These are phyloP conservation scores for Troglohyphantes excavatus DNA, from an alignment of 2,888 invertebrate species.

Conservation along the genomic window DNA sequence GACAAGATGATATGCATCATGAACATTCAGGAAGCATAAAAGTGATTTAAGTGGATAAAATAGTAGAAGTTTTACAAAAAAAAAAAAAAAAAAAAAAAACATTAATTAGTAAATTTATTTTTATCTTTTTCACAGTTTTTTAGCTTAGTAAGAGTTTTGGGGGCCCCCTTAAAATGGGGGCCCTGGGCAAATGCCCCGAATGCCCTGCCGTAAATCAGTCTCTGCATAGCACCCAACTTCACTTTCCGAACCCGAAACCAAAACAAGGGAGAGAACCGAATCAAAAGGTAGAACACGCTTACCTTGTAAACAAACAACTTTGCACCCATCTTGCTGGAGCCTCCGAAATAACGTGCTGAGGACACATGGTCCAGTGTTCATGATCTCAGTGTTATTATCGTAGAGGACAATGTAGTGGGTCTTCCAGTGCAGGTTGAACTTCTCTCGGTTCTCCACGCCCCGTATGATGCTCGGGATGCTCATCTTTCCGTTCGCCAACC, in stretches of 20 bases:
- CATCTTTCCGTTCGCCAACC: conserved; percentile 94
- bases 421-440: conserved; percentile 86
- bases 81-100: too few relatives aligned
- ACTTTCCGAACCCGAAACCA: neutral
- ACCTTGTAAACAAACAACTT: conserved; percentile 92
- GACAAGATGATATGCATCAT: too few relatives aligned
- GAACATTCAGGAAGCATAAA: too few relatives aligned
- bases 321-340: conserved; percentile 92
- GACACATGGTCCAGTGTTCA: conserved; percentile 79
- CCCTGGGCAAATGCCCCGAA: too few relatives aligned
- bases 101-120: too few relatives aligned
- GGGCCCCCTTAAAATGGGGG: too few relatives aligned
- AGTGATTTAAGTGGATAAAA: too few relatives aligned
- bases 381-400: conserved; percentile 81
- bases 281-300: conserved; percentile 83
- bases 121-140: too few relatives aligned
- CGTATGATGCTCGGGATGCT: conserved; percentile 93
- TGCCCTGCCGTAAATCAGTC: too few relatives aligned
- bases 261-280: neutral
- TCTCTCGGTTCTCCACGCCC: conserved; percentile 90
- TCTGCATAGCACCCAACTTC: neutral
- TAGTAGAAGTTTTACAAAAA: too few relatives aligned
- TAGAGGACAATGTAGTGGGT: conserved; percentile 82
- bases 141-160: too few relatives aligned
- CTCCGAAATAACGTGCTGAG: conserved; percentile 89